Conservation (phyloP, 2,888 invertebrate genomes). For the Ectemnius cavifrons region DNA sequence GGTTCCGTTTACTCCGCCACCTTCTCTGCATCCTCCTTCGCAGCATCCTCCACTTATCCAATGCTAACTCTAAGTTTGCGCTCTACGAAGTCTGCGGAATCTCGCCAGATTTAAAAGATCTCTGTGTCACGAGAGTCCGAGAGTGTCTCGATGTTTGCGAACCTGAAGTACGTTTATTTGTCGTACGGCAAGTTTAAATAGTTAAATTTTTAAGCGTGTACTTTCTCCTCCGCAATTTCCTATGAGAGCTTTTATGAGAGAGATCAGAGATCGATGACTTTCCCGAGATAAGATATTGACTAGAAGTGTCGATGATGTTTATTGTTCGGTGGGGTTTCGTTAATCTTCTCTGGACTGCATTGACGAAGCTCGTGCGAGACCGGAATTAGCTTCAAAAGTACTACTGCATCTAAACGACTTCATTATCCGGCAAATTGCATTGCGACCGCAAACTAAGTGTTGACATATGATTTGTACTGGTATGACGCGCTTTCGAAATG, state of each 20-base stretch:
- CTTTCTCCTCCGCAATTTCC: slow-evolving; percentile 41
- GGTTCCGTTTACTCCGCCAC: slow-evolving; percentile 26
- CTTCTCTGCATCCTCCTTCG: not conserved
- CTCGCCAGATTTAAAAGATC: not conserved
- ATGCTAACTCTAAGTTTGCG: not conserved
- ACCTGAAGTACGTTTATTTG: not conserved
- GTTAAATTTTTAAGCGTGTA: slow-evolving; percentile 24
- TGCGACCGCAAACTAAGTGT: not conserved
- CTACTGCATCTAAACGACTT: slow-evolving; percentile 29
- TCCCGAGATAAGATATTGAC: no score
- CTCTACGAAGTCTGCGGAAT: not conserved
- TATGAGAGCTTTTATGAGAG: not conserved
- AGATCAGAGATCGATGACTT: slow-evolving; percentile 13
- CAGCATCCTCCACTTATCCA: not conserved
- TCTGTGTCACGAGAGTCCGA: not conserved
- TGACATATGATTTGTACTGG: slow-evolving; percentile 8
- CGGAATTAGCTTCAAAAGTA: slow-evolving; percentile 8
- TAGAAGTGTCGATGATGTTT: no score
- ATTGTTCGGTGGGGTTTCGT: no score
- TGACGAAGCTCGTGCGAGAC: no score
- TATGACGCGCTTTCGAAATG: slow-evolving; percentile 28
- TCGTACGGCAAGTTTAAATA: not conserved
- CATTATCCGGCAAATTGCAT: slow-evolving; percentile 14
- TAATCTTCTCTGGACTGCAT: no score
- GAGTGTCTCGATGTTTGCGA: not conserved